phyloP scores from a whole-genome alignment of 2,888 invertebrate species.

The Hecatera dysodea region DNA sequence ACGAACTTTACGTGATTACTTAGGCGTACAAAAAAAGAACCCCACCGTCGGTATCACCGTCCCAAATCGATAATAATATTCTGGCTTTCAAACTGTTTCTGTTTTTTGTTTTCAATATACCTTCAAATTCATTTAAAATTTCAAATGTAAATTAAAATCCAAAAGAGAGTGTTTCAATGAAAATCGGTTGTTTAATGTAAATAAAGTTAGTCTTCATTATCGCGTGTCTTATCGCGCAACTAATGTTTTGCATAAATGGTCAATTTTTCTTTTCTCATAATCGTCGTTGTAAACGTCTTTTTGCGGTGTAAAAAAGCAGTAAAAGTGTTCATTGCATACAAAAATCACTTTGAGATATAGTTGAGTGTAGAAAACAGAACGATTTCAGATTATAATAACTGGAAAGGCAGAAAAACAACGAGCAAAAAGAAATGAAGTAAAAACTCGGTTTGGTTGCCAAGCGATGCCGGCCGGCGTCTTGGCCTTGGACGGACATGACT shows the following conservation, averaged over 20 bases:
- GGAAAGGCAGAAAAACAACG: slow-evolving; percentile 78
- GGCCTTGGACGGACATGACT: slow-evolving; percentile 85
- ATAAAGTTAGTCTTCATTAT: slow-evolving; percentile 54
- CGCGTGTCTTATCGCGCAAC: slow-evolving; percentile 48
- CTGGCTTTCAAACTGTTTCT: slow-evolving; percentile 12
- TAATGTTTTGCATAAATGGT: slow-evolving; percentile 54
- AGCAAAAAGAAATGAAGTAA: slow-evolving; percentile 78
- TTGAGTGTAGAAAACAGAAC: slow-evolving; percentile 63
- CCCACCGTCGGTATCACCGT: slow-evolving; percentile 20
- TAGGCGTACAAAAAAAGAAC: slow-evolving; percentile 20
- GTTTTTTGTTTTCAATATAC: slow-evolving; percentile 5
- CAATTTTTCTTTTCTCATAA: slow-evolving; percentile 46
- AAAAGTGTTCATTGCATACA: slow-evolving; percentile 30
- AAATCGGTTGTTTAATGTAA: slow-evolving; percentile 49
- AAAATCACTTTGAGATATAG: slow-evolving; percentile 38
- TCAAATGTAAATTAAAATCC: slow-evolving; percentile 53
- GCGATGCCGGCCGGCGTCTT: slow-evolving; percentile 84
- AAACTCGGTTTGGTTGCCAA: slow-evolving; percentile 77
- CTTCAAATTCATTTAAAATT: slow-evolving; percentile 48
- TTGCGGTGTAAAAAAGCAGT: slow-evolving; percentile 34
- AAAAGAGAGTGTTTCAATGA: slow-evolving; percentile 35
- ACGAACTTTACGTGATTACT: slow-evolving; percentile 24
- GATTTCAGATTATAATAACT: slow-evolving; percentile 72
- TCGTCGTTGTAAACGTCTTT: slow-evolving; percentile 34
- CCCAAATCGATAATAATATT: slow-evolving; percentile 38